A percentile compares a stretch with the other conserved stretches of the same genome.
phyloP scores from a whole-genome alignment of 2,113 vertebrate species.

The Protobothrops mucrosquamatus region DNA sequence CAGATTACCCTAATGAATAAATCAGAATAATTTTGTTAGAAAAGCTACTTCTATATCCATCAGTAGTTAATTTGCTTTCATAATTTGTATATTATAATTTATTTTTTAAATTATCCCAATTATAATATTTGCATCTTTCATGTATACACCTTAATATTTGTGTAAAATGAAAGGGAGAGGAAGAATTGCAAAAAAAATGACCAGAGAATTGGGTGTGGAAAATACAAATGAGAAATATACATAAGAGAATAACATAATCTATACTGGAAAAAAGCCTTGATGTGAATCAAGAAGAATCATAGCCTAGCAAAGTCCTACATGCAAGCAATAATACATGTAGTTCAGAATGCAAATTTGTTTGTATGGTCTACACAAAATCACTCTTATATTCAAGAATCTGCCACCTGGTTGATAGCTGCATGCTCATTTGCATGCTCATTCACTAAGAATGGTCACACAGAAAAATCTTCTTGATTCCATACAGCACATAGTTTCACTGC shows the following conservation, averaged over 20 bases:
- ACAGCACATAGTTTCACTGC: background rate
- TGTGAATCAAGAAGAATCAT: background rate
- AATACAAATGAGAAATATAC: background rate
- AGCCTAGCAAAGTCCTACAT: background rate
- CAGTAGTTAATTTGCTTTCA: background rate
- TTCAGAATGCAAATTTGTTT: background rate
- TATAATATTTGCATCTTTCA: background rate
- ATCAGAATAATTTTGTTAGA: background rate
- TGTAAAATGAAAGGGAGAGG: background rate
- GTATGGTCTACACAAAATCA: background rate
- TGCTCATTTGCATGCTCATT: background rate
- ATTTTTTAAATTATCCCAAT: background rate
- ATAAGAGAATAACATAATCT: background rate
- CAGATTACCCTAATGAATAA: background rate
- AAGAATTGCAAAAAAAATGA: background rate
- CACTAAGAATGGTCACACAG: background rate
- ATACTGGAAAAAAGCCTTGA: background rate
- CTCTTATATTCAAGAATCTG: background rate
- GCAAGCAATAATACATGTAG: background rate
- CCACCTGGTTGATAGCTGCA: background rate
- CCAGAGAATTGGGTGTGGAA: background rate
- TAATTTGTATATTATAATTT: background rate
- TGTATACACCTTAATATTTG: background rate
- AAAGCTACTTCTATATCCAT: background rate
- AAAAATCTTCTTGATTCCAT: background rate